These are phyloP conservation scores for Pachypanchax playfairii DNA, from an alignment of 2,113 vertebrate species.

Conservation along the genomic window DNA sequence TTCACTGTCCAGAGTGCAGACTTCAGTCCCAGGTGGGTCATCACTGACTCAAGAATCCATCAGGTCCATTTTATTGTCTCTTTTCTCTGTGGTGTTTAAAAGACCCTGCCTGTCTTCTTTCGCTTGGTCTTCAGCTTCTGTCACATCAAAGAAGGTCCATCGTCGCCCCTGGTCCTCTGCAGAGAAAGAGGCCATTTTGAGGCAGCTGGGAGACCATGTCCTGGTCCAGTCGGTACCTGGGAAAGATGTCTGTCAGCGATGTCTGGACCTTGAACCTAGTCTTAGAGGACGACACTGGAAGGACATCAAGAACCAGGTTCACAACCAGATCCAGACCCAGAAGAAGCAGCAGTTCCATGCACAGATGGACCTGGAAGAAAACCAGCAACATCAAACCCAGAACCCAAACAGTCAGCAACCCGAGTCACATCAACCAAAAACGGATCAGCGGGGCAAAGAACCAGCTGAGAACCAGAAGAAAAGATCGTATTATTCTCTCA, in stretches of 20 bases:
- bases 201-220: conserved; percentile 59
- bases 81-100: too few species aligned
- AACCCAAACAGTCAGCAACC: too few species aligned
- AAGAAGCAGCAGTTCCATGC: conserved; percentile 65
- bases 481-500: conserved; percentile 14
- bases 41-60: neutral
- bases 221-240: conserved; percentile 58
- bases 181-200: conserved; percentile 68
- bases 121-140: conserved; percentile 8
- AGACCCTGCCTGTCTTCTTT: neutral
- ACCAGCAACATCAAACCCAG: conserved; percentile 28
- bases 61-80: neutral
- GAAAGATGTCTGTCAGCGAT: conserved; percentile 66
- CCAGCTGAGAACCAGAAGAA: conserved; percentile 33
- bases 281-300: conserved; percentile 66
- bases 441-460: conserved; percentile 31
- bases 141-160: conserved; percentile 27
- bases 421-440: neutral
- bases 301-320: conserved; percentile 66
- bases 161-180: conserved; percentile 51
- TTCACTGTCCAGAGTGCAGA: conserved; percentile 28
- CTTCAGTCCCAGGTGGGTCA: conserved; percentile 31
- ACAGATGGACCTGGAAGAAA: conserved; percentile 55
- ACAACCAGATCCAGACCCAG: conserved; percentile 69
- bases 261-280: conserved; percentile 58